A percentile compares a stretch with the other conserved stretches of the same genome.
Conservation (phyloP, 2,797 vertebrate genomes). For the Thalassophryne amazonica region DNA sequence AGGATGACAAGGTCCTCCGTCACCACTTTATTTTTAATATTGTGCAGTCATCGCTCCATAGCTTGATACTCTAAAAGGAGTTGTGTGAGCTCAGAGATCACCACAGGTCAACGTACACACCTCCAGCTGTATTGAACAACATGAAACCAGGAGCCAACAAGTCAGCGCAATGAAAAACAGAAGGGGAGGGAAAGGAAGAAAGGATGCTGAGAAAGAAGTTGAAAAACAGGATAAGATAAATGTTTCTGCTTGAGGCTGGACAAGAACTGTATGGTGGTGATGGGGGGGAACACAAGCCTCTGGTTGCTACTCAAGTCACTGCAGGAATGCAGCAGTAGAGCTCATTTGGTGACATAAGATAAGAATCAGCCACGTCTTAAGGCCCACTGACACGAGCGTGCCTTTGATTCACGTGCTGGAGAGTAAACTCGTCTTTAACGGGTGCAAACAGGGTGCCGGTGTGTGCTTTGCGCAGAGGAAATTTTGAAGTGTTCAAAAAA, state of each 20-base stretch:
- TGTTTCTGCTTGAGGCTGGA: conserved; percentile 32
- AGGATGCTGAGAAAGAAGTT: conserved; percentile 31
- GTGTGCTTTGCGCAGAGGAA: too few species aligned
- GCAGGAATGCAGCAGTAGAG: conserved; percentile 23
- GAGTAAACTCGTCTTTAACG: too few species aligned
- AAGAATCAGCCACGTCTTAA: conserved; percentile 7
- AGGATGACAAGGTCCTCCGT: conserved; percentile 12
- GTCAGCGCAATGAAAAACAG: conserved; percentile 51
- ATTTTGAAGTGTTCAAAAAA: too few species aligned
- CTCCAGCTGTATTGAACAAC: conserved; percentile 50
- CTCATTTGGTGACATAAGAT: conserved; percentile 11
- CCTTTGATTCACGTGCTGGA: too few species aligned
- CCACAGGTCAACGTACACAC: conserved; percentile 63
- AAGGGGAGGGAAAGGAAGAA: conserved; percentile 7
- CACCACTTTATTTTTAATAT: conserved; percentile 31
- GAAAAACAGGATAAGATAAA: conserved; percentile 71
- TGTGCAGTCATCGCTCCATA: conserved; percentile 15
- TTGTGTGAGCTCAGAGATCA: conserved; percentile 47
- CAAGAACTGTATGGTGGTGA: conserved; percentile 1
- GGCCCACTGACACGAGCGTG: conserved; percentile 25
- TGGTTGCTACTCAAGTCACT: background rate
- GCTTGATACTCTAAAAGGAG: conserved; percentile 39
- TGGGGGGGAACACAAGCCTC: background rate
- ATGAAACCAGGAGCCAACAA: conserved; percentile 56
- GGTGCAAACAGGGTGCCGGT: too few species aligned